A percentile compares a stretch with the other conserved stretches of the same genome.
Conservation (phyloP, 2,113 vertebrate genomes). For the Colius striatus region DNA sequence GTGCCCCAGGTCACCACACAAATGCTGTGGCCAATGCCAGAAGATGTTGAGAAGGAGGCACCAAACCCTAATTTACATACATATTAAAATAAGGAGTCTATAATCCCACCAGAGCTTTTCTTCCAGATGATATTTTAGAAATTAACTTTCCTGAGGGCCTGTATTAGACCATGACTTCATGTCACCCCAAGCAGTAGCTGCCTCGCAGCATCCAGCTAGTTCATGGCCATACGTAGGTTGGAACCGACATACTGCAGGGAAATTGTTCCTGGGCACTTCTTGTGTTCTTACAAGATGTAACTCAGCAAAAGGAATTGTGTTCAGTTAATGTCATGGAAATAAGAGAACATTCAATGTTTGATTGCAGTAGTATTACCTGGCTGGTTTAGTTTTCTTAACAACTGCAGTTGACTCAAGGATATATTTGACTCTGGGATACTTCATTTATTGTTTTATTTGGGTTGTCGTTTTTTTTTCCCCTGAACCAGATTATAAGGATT, state of each 20-base stretch:
- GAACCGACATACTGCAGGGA: not conserved
- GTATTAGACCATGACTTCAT: not conserved
- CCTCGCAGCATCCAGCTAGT: not conserved
- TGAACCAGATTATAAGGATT: conserved; percentile 86
- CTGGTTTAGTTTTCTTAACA: not conserved
- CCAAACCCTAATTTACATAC: not conserved
- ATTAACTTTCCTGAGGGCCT: not conserved
- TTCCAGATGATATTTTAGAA: not conserved
- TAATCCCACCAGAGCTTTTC: not conserved
- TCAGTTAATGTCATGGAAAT: not conserved
- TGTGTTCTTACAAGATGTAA: not conserved
- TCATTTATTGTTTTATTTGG: not conserved
- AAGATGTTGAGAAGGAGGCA: not conserved
- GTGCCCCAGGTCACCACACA: not conserved
- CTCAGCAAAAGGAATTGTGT: not conserved
- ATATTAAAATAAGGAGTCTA: not conserved
- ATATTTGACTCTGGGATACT: not conserved
- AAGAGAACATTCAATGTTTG: not conserved
- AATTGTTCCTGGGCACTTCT: not conserved
- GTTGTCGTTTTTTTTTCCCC: not conserved
- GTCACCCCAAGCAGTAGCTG: not conserved
- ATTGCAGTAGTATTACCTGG: not conserved
- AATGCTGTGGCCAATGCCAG: not conserved
- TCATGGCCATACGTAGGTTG: not conserved
- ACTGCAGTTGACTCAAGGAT: not conserved